Base-by-base conservation (phyloP, 2,113 vertebrate species). In the Corythaixoides concolor region DNA sequence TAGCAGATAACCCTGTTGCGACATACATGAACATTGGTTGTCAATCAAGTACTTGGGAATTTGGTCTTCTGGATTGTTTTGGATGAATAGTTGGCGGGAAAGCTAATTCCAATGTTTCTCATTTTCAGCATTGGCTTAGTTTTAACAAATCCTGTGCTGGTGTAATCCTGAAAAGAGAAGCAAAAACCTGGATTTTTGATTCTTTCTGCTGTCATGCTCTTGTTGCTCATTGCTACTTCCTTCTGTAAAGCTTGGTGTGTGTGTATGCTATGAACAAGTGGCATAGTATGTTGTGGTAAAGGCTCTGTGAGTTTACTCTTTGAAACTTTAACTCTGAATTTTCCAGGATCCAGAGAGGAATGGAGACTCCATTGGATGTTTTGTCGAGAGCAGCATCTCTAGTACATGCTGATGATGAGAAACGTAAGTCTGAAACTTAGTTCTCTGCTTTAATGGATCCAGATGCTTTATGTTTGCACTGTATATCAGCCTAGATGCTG, bases 361-460 rank as follows among this genome's bases (percentile, higher is more conserved):
- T 99, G 99, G 99, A 99, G 98, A 99, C 99, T 21, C 99, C 99
- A 13, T 62, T 99, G 99, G 99, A 99, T 97, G 99, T 99, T 84
- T 85, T 99, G 98, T 99, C 99, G n/a, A 98, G 99, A 98, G 99
- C 99, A 90, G 99, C 99, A 27, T 99, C 99, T 41, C 98, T 99
- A 96, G 98, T 99, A 77, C 99, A 99, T 16, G 99, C 99, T 9
- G 99, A 99, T 53, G 99, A 99, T 87, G 99, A 99, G 95, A 99
- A 99, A 96, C 99, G 99, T 99, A 96, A 99, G 99, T 99, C 59
- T 55, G 83, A 69, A 77, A 41, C 26, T 26, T 15, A 6, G 35
- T 75, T 77, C 14, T 88, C 47, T 69, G 74, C 59, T 85, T 50
- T 28, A 22, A 2, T 15, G 68, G 8, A 7, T 73, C 12, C 15